phyloP scores from a whole-genome alignment of 2,888 invertebrate species.

The Microdon myrmicae region DNA sequence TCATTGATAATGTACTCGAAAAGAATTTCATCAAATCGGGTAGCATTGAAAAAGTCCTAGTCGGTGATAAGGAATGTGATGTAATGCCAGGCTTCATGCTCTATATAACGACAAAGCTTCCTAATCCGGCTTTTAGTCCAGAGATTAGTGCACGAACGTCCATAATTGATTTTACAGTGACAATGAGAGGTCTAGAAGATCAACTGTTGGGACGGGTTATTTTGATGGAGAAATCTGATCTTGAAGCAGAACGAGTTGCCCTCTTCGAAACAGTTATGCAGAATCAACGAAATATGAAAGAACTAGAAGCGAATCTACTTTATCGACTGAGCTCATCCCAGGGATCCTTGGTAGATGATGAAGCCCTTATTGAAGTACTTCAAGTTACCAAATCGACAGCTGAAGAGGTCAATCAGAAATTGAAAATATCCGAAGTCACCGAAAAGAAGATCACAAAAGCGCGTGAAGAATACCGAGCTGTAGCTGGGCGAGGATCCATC shows the following conservation, averaged over 20 bases:
- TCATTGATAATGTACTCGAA: conserved; percentile 94
- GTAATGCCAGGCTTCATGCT: conserved; percentile 95
- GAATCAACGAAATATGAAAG: conserved; percentile 96
- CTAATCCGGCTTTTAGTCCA: conserved; percentile 96
- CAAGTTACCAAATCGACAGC: conserved; percentile 89
- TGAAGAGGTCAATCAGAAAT: conserved; percentile 93
- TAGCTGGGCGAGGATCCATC: conserved; percentile 93
- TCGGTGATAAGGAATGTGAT: conserved; percentile 96
- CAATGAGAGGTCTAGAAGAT: conserved; percentile 95
- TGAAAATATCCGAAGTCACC: conserved; percentile 90
- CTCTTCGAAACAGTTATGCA: conserved; percentile 95
- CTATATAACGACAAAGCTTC: conserved; percentile 95
- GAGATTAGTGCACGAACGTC: conserved; percentile 97
- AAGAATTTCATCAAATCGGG: conserved; percentile 98
- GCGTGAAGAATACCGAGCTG: conserved; percentile 93
- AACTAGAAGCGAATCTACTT: conserved; percentile 90
- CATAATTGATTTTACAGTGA: conserved; percentile 97
- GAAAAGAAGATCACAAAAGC: conserved; percentile 94
- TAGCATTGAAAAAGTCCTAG: conserved; percentile 92
- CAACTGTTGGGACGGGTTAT: conserved; percentile 93
- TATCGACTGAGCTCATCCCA: conserved; percentile 92
- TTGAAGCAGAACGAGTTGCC: conserved; percentile 92
- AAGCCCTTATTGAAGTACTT: conserved; percentile 89
- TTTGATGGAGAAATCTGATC: conserved; percentile 93
- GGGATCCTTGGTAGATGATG: conserved; percentile 95